Base-by-base conservation (phyloP, 2,888 invertebrate species). In the Erebia palarica region DNA sequence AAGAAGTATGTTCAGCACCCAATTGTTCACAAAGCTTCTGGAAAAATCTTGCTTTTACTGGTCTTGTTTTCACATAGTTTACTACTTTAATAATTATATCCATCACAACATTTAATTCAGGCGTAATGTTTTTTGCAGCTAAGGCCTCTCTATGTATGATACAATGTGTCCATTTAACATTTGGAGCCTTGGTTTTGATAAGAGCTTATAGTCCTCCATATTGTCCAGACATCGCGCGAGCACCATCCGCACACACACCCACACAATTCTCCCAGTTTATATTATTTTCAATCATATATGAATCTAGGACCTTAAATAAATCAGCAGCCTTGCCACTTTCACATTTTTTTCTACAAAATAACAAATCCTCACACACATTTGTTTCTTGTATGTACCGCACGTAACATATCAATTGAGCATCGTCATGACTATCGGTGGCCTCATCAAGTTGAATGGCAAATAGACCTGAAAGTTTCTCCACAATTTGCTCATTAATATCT, bases 91-190 rank as follows among this genome's bases (percentile, higher is more conserved):
- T 51, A 51, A 51, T 51, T 10, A 10, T 51, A 64, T 73, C 64
- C 70, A 70, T 58, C 60, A 70, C 74, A 66, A 18, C 13, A 65
- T 58, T 67, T 66, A 63, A 49, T 64, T 73, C 72, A 70, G 70
- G 47, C 18, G 49, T 72, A 42, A 73, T 67, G 16, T 55, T 49
- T 27, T 75, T 75, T 72, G 73, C 49, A 44, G 73, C 72, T 49
- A 75, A 55, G 49, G 74, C 65, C 53, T 74, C 70, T 16, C 75
- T 72, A 69, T 74, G 75, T 49, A 74, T 74, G 69, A 75, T 51
- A 51, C 72, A 73, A 71, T 73, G 73, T 55, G 71, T 72, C 71
- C 73, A 74, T 57, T 55, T 75, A 58, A 18, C 70, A 73, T 68
- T 71, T 47, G 70, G 70, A 55, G 70, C 72, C 16, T 73, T 75